Evolutionary conservation across 2,797 vertebrate species (phyloP).

Genomic region (Neoniphon sammara): DNA sequence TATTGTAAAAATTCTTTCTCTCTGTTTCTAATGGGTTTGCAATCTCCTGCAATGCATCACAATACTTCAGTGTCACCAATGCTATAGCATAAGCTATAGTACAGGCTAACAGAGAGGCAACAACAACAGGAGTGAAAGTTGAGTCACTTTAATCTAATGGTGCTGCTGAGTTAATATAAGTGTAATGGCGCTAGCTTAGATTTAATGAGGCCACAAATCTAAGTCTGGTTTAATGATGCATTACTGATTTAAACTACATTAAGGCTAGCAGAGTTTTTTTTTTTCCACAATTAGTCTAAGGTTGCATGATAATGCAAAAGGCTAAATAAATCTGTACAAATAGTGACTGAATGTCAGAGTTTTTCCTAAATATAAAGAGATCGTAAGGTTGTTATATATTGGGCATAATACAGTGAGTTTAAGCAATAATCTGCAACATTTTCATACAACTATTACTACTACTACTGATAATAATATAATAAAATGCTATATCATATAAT

Average conservation of each 20-base stretch:
- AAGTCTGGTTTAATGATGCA: constrained; percentile 8
- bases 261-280: neutral
- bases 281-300: neutral
- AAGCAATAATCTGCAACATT: no score
- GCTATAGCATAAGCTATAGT: neutral
- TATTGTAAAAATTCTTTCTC: neutral
- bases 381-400: no score
- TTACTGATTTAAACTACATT: neutral
- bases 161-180: neutral
- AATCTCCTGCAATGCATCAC: neutral
- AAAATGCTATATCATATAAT: no score
- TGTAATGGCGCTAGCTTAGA: neutral
- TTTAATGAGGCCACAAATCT: constrained; percentile 4
- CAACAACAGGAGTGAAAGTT: neutral
- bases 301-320: neutral
- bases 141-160: neutral
- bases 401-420: no score
- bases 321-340: neutral
- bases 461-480: no score
- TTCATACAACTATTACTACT: no score
- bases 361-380: no score
- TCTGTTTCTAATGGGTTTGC: neutral
- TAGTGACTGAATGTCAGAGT: no score
- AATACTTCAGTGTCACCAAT: neutral
- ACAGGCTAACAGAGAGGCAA: neutral